Evolutionary conservation across 2,113 vertebrate genomes (phyloP).

Genomic region (Sitta europaea): DNA sequence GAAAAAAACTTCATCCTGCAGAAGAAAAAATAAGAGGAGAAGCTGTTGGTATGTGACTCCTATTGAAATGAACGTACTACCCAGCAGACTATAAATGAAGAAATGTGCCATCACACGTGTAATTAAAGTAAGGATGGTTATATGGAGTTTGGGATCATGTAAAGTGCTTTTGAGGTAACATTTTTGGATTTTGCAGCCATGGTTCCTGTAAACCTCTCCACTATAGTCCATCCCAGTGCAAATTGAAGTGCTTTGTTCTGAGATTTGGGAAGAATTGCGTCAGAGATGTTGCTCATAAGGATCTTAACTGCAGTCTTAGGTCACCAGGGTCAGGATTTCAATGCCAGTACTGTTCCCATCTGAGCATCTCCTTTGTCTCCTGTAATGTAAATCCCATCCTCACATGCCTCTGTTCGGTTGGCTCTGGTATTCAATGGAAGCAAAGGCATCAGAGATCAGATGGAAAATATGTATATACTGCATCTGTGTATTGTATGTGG

Average conservation of each 20-base stretch:
- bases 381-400: background rate
- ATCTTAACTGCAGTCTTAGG: background rate
- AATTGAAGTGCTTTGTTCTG: background rate
- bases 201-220: background rate
- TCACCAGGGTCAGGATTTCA: background rate
- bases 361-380: background rate
- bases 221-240: background rate
- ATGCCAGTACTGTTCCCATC: background rate
- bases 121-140: background rate
- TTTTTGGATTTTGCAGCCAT: background rate
- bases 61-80: background rate
- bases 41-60: background rate
- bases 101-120: background rate
- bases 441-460: background rate
- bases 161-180: background rate
- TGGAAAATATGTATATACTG: conserved; percentile 25
- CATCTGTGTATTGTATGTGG: background rate
- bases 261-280: background rate
- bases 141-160: background rate
- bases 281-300: background rate
- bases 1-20: background rate
- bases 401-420: background rate
- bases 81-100: background rate
- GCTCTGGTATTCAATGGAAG: background rate
- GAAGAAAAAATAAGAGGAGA: background rate